Base-by-base conservation (phyloP, 2,888 invertebrate species). In the Parnassius smintheus region DNA sequence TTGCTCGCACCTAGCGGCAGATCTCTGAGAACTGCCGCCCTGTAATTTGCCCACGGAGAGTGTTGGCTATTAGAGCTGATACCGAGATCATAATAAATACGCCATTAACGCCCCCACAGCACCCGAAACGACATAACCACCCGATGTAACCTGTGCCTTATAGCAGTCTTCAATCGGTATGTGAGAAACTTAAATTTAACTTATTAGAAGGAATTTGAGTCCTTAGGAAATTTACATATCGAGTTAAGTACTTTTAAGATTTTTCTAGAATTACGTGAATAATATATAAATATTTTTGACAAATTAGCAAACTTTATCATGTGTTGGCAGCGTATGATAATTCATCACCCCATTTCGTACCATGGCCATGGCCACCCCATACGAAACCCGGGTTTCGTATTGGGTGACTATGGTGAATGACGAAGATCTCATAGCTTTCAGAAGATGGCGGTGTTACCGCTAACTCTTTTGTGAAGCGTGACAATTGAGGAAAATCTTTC, bases 21-120 rank as follows among this genome's bases (percentile, higher is more conserved):
- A 75, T 73, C 81, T 86, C 82, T 85, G 72, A 85, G 81, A 80
- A 72, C 75, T 71, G 86, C 91, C 91, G 92, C 92, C 91, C 91
- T 92, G 91, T 92, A 92, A 92, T 92, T 92, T 92, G 91, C 88
- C 82, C 84, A 78, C 89, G 83, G 88, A 88, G 86, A 91, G 91
- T 91, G 91, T 88, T 86, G 90, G 90, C 89, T 87, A 91, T 91
- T 91, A 90, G 88, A 78, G 85, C 85, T 88, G 90, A 91, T 91
- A 89, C 89, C 88, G 84, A 86, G 89, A 91, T 91, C 91, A 91
- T 91, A 91, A 91, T 91, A 91, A 91, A 91, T 91, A 91, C 89
- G 83, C 91, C 88, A 91, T 91, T 90, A 91, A 90, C 91, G 90
- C 90, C 91, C 87, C 88, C 85, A 75, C 81, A 86, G 85, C 88